These are phyloP conservation scores for Apostichopus parvimensis DNA, from an alignment of 35 echinoderm and acorn worm species.

Conservation along the genomic window DNA sequence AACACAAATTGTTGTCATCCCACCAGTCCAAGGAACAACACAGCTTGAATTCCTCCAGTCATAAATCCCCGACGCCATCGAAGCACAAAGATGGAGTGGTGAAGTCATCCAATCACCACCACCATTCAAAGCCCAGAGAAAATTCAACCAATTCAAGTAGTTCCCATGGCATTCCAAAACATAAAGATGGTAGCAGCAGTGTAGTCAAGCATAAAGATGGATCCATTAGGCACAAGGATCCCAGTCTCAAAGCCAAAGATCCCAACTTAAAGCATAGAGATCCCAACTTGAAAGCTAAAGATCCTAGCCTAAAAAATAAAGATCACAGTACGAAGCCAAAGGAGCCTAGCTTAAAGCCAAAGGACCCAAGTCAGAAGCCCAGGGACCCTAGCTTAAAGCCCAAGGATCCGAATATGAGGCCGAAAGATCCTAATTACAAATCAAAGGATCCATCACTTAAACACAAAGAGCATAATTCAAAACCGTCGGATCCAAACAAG, in stretches of 20 bases:
- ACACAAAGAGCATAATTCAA: slow-evolving; percentile 45
- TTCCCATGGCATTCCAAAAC: slow-evolving; percentile 45
- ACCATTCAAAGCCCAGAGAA: slow-evolving; percentile 25
- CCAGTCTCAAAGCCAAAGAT: slow-evolving; percentile 40
- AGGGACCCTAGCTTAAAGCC: slow-evolving; percentile 39
- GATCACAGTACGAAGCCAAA: slow-evolving; percentile 47
- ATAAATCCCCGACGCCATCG: not conserved
- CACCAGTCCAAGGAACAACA: not conserved
- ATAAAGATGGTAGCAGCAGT: slow-evolving; percentile 19
- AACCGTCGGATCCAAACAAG: slow-evolving; percentile 53
- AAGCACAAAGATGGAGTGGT: slow-evolving; percentile 43
- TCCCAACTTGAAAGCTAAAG: slow-evolving; percentile 54
- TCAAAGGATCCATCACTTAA: slow-evolving; percentile 42
- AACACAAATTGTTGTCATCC: not conserved
- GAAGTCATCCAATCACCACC: slow-evolving; percentile 18
- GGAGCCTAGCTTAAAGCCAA: slow-evolving; percentile 55
- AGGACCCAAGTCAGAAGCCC: slow-evolving; percentile 48
- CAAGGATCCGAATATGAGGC: slow-evolving; percentile 44
- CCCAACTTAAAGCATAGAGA: slow-evolving; percentile 15
- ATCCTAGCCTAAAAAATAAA: slow-evolving; percentile 51
- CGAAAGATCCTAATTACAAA: slow-evolving; percentile 54
- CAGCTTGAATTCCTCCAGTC: slow-evolving; percentile 41
- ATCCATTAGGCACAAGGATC: slow-evolving; percentile 47
- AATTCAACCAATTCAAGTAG: slow-evolving; percentile 44
- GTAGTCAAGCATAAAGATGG: slow-evolving; percentile 46